Evolutionary conservation across 2,113 vertebrate genomes (phyloP).

Genomic region (Proteles cristata): DNA sequence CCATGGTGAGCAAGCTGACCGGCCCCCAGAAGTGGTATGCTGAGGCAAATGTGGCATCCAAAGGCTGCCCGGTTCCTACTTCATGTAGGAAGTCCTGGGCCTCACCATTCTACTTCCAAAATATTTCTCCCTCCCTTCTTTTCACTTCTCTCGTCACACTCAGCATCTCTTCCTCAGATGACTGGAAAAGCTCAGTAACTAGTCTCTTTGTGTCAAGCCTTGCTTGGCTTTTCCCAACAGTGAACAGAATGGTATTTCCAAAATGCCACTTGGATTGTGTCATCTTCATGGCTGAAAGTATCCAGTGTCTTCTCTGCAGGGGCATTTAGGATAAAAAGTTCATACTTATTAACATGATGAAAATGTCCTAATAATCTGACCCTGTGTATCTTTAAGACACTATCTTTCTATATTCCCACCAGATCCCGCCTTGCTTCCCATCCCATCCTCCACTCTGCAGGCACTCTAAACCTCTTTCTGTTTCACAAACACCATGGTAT

Average conservation of each 20-base stretch:
- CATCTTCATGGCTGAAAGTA: slow-evolving; percentile 20
- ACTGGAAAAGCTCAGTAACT: background rate
- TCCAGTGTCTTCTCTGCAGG: slow-evolving; percentile 11
- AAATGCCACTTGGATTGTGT: slow-evolving; percentile 14
- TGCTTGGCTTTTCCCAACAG: background rate
- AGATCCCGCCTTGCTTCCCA: background rate
- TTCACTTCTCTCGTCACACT: background rate
- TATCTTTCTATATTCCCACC: background rate
- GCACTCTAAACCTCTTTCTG: background rate
- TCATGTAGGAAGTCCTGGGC: background rate
- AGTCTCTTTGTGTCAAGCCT: background rate
- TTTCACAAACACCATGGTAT: background rate
- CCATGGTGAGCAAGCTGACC: background rate
- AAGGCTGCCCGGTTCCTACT: background rate
- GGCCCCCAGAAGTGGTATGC: no score
- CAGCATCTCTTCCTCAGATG: background rate
- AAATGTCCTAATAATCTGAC: slow-evolving; percentile 31
- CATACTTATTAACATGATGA: background rate
- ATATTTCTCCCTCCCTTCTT: background rate
- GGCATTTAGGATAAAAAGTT: slow-evolving; percentile 36
- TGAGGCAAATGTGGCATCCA: background rate
- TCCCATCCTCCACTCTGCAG: background rate
- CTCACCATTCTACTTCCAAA: background rate
- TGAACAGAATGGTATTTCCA: slow-evolving; percentile 38
- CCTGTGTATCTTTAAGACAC: background rate